Evolutionary conservation across 2,797 vertebrate species (phyloP).

Genomic region (Aldrovandia affinis): DNA sequence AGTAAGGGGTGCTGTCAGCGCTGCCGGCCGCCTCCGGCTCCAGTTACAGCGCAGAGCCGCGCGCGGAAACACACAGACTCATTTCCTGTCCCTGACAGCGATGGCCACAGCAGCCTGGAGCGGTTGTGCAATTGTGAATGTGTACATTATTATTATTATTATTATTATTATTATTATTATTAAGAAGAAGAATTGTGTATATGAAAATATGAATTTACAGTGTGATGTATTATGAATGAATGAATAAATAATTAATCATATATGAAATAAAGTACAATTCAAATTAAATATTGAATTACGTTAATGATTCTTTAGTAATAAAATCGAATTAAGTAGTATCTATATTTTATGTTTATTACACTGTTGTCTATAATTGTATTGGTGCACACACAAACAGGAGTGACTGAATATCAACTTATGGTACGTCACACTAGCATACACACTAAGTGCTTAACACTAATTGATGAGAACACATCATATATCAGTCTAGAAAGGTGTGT

Average conservation of each 20-base stretch:
- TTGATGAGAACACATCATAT: not conserved
- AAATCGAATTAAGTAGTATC: not conserved
- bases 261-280: too few relatives aligned
- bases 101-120: not conserved
- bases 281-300: too few relatives aligned
- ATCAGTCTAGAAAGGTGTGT: not conserved
- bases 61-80: not conserved
- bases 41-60: not conserved
- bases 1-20: slow-evolving; percentile 15
- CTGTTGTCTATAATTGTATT: not conserved
- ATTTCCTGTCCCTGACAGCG: slow-evolving; percentile 1
- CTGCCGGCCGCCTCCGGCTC: slow-evolving; percentile 6
- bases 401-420: not conserved
- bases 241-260: too few relatives aligned
- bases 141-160: not conserved
- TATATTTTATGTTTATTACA: not conserved
- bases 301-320: too few relatives aligned
- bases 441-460: not conserved
- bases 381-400: not conserved
- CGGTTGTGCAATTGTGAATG: not conserved
- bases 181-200: not conserved
- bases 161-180: not conserved
- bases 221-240: not conserved
- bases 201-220: not conserved
- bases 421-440: not conserved